phyloP scores from a whole-genome alignment of 2,797 vertebrate species.

The Saguinus oedipus region DNA sequence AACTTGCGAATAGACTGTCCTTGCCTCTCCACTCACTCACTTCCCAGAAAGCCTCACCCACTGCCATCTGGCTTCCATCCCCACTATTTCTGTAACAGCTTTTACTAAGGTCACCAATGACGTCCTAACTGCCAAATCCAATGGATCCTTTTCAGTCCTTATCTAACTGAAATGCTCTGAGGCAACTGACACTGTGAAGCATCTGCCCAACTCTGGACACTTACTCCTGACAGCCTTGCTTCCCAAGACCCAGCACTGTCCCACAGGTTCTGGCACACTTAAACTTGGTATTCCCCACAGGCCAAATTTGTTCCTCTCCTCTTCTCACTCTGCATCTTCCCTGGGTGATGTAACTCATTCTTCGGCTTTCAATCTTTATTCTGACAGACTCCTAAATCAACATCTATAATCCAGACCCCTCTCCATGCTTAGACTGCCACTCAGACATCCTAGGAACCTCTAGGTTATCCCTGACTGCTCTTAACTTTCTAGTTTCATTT shows the following conservation, averaged over 20 bases:
- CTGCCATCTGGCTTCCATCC: slow-evolving; percentile 66
- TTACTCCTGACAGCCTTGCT: not conserved
- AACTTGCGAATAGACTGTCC: not conserved
- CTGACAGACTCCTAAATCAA: not conserved
- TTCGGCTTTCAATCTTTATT: not conserved
- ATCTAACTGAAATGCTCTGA: slow-evolving; percentile 57
- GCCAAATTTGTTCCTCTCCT: not conserved
- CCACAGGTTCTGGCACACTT: not conserved
- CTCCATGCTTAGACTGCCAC: not conserved
- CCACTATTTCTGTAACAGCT: slow-evolving; percentile 66
- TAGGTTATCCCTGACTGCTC: not conserved
- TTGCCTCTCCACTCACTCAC: slow-evolving; percentile 24
- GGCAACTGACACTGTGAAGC: slow-evolving; percentile 33
- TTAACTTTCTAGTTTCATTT: not conserved
- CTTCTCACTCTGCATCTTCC: not conserved
- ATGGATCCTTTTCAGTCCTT: slow-evolving; percentile 43
- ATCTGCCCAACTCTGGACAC: not conserved
- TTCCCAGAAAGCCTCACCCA: slow-evolving; percentile 58
- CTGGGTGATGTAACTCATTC: not conserved
- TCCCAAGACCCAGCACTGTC: not conserved
- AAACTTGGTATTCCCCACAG: not conserved
- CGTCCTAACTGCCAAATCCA: slow-evolving; percentile 63
- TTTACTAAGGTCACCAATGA: slow-evolving; percentile 74
- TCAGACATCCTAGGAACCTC: not conserved
- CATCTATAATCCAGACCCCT: not conserved